Percentiles rank a stretch among this genome's conserved stretches.
phyloP scores from a whole-genome alignment of 2,797 vertebrate species.

The Paedocypris micromegethes region DNA sequence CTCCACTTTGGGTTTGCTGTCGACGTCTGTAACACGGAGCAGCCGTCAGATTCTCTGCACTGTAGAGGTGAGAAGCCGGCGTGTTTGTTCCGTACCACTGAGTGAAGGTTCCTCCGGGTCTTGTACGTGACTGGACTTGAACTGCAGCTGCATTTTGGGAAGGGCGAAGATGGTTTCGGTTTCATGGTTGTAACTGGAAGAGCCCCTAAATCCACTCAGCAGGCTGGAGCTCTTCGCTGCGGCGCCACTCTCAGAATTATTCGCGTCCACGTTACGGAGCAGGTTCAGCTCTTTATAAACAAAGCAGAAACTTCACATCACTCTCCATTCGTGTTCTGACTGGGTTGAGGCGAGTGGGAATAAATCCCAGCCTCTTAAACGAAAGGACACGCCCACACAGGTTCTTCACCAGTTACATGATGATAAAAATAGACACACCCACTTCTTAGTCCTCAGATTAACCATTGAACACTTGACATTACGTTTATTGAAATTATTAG shows the following conservation, averaged over 20 bases:
- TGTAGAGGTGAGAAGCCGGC: too few species aligned
- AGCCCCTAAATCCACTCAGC: slow-evolving; percentile 86
- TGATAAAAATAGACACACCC: too few species aligned
- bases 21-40: slow-evolving; percentile 58
- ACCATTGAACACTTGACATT: too few species aligned
- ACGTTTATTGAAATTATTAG: too few species aligned
- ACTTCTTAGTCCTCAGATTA: too few species aligned
- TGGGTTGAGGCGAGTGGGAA: too few species aligned
- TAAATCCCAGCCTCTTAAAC: too few species aligned
- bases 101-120: slow-evolving; percentile 89
- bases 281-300: slow-evolving; percentile 81
- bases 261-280: slow-evolving; percentile 91
- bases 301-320: background rate
- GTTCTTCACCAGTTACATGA: too few species aligned
- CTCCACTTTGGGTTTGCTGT: slow-evolving; percentile 92
- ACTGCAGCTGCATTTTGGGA: slow-evolving; percentile 97
- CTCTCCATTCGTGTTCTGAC: too few species aligned
- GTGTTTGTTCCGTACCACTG: slow-evolving; percentile 67
- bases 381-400: too few species aligned
- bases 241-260: slow-evolving; percentile 80
- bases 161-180: slow-evolving; percentile 97
- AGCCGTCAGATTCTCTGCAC: too few species aligned
- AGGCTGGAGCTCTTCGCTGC: slow-evolving; percentile 88
- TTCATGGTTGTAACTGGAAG: slow-evolving; percentile 95
- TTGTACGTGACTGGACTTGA: slow-evolving; percentile 96